Evolutionary conservation across 2,113 vertebrate species (phyloP).

Genomic region (Tachuris rubrigastra): DNA sequence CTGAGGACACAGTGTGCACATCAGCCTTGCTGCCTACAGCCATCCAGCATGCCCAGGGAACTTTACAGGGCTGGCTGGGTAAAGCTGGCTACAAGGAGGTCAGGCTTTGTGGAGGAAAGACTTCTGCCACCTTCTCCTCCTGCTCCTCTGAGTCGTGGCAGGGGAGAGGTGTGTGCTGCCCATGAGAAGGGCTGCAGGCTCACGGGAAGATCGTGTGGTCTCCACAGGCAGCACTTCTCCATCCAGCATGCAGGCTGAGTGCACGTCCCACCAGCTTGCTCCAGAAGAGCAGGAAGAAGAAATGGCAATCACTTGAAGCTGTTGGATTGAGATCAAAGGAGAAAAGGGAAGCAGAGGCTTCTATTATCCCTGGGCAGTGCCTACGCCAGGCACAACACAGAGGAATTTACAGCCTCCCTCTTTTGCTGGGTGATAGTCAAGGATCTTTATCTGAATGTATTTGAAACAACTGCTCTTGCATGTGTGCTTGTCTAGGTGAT

Average conservation of each 20-base stretch:
- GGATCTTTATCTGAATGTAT: neutral
- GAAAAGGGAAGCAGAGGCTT: neutral
- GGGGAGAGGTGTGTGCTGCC: neutral
- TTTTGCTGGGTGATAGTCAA: neutral
- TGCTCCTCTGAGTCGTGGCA: neutral
- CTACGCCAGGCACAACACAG: neutral
- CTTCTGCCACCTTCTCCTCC: neutral
- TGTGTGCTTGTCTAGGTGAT: neutral
- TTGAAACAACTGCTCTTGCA: neutral
- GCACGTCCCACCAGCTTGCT: neutral
- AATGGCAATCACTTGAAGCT: neutral
- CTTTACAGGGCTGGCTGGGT: neutral
- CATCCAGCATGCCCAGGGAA: neutral
- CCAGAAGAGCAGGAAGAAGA: neutral
- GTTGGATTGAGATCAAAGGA: conserved; percentile 22
- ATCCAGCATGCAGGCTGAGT: neutral
- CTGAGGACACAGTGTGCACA: accelerated
- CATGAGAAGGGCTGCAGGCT: neutral
- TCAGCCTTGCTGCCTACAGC: neutral
- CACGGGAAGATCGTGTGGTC: neutral
- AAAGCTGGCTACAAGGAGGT: neutral
- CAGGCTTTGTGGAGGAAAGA: neutral
- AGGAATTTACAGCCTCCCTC: neutral
- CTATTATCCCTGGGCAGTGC: neutral
- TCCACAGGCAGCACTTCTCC: neutral